A percentile compares a stretch with the other conserved stretches of the same genome.
phyloP scores from a whole-genome alignment of 2,888 invertebrate genomes.

The Synergus itoensis region DNA sequence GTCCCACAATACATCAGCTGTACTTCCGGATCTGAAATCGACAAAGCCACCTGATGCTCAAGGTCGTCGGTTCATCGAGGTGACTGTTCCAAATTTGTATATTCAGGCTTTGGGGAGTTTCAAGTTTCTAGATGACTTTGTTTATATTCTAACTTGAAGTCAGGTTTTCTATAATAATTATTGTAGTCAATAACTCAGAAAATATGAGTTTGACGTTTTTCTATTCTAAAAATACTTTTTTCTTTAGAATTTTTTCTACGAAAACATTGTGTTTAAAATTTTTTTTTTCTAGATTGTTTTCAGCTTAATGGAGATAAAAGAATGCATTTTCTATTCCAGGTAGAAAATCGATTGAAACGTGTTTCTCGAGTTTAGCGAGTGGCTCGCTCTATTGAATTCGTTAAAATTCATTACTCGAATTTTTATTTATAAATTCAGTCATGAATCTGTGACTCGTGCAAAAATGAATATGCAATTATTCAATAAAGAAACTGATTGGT shows the following conservation, averaged over 20 bases:
- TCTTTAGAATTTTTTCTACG: no score
- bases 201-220: no score
- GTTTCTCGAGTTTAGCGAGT: background rate
- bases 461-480: background rate
- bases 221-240: no score
- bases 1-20: background rate
- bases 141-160: background rate
- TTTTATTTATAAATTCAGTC: background rate
- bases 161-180: background rate
- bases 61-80: slow-evolving; percentile 1
- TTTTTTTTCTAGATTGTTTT: no score
- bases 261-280: no score
- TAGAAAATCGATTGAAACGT: background rate
- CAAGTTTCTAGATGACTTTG: background rate
- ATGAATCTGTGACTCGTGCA: background rate
- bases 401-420: background rate
- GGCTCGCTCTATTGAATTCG: background rate
- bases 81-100: background rate
- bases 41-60: slow-evolving; percentile 8
- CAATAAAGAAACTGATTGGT: background rate
- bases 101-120: background rate
- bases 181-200: no score
- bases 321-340: background rate
- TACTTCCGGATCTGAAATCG: background rate
- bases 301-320: background rate